These are phyloP conservation scores for Scaptomyza cyrtandrae DNA, from an alignment of 2,888 invertebrate genomes.

Conservation along the genomic window DNA sequence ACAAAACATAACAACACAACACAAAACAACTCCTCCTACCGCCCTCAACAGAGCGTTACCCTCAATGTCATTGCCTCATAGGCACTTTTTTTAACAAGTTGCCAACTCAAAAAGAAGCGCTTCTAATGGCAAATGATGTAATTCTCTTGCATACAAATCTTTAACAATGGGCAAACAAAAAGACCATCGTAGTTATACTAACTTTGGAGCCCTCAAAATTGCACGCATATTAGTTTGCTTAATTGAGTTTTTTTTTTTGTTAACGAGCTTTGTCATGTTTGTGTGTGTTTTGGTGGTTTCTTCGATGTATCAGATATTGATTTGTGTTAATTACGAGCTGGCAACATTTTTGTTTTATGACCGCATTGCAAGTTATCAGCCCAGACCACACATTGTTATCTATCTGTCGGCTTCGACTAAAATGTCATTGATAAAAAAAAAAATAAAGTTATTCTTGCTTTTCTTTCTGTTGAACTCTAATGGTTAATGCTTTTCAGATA, in stretches of 20 bases:
- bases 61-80: constrained; percentile 64
- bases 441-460: neutral
- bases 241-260: constrained; percentile 46
- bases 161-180: constrained; percentile 42
- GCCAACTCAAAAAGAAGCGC: constrained; percentile 30
- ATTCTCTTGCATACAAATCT: constrained; percentile 50
- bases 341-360: constrained; percentile 34
- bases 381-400: constrained; percentile 29
- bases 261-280: constrained; percentile 36
- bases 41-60: constrained; percentile 49
- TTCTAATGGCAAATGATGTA: constrained; percentile 65
- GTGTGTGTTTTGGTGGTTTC: constrained; percentile 1
- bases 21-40: neutral
- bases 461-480: neutral
- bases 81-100: constrained; percentile 33
- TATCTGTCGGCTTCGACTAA: constrained; percentile 34
- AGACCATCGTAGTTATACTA: constrained; percentile 3
- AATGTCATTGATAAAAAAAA: constrained; percentile 36
- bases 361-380: constrained; percentile 43
- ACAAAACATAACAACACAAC: constrained; percentile 33
- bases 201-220: constrained; percentile 48
- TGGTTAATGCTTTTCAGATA: constrained; percentile 14
- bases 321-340: constrained; percentile 16
- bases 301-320: constrained; percentile 39
- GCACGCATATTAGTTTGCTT: constrained; percentile 63